A percentile compares a stretch with the other conserved stretches of the same genome.
These are phyloP conservation scores for Erpornis zantholeuca DNA, from an alignment of 2,113 vertebrate species.

Conservation along the genomic window DNA sequence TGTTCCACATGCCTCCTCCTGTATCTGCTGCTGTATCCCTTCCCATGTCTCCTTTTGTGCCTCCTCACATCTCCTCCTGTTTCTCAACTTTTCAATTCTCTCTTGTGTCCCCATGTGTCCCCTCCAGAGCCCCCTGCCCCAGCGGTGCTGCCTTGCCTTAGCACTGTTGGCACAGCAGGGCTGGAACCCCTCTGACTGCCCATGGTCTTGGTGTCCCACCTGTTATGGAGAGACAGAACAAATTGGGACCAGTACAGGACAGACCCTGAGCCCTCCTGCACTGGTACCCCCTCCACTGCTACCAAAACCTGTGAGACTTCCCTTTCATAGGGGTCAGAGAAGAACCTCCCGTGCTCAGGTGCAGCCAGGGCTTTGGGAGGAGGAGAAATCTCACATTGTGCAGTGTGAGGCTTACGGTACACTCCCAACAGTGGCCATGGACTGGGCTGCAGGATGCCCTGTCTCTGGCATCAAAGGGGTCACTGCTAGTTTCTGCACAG, in stretches of 20 bases:
- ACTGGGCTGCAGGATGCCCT: not conserved
- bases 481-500: not conserved
- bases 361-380: not conserved
- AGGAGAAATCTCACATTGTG: not conserved
- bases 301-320: not conserved
- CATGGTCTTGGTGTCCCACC: not conserved
- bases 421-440: rapidly evolving
- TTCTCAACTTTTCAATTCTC: not conserved
- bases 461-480: not conserved
- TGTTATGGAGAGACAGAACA: not conserved
- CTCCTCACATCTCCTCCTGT: not conserved
- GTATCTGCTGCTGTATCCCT: not conserved
- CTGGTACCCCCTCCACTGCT: rapidly evolving
- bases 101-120: no score
- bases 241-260: not conserved
- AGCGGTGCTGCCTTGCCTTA: not conserved
- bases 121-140: not conserved
- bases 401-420: not conserved
- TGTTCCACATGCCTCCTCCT: not conserved
- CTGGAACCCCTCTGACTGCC: not conserved
- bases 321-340: not conserved
- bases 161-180: not conserved
- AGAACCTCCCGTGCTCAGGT: not conserved
- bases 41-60: not conserved
- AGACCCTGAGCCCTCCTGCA: not conserved